phyloP scores from a whole-genome alignment of 1,140 invertebrate genomes.

The Phymorhynchus buccinoides region DNA sequence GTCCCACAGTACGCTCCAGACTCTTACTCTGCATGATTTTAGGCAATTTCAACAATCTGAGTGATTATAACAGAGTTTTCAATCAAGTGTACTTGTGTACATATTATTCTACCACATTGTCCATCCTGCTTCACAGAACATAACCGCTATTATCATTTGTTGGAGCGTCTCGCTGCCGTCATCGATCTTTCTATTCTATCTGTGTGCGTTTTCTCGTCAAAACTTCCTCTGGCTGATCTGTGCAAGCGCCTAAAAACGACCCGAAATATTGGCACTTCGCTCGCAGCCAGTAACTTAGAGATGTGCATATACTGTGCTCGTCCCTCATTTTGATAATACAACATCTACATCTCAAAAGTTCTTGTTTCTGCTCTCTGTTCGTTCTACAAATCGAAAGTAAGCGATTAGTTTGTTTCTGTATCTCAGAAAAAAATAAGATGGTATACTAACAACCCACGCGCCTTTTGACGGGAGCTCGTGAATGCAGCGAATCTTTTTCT shows the following conservation, averaged over 20 bases:
- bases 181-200: slow-evolving; percentile 72
- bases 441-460: slow-evolving; percentile 37
- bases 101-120: slow-evolving; percentile 71
- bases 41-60: slow-evolving; percentile 68
- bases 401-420: slow-evolving; percentile 45
- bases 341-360: slow-evolving; percentile 74
- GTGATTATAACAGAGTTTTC: slow-evolving; percentile 55
- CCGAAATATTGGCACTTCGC: slow-evolving; percentile 72
- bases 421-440: slow-evolving; percentile 52
- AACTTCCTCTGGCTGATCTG: slow-evolving; percentile 62
- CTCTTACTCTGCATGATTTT: slow-evolving; percentile 65
- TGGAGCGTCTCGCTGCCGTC: slow-evolving; percentile 60
- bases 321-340: slow-evolving; percentile 67
- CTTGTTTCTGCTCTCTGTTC: slow-evolving; percentile 63
- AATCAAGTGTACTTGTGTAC: slow-evolving; percentile 66
- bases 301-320: slow-evolving; percentile 69
- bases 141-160: slow-evolving; percentile 50
- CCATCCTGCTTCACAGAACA: slow-evolving; percentile 63
- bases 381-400: slow-evolving; percentile 60
- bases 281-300: slow-evolving; percentile 72
- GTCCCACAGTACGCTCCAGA: slow-evolving; percentile 59
- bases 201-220: slow-evolving; percentile 69
- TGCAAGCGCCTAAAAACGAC: slow-evolving; percentile 61
- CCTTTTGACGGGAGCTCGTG: slow-evolving; percentile 46
- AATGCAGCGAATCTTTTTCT: neutral